These are phyloP conservation scores for Platerodrilus igneus DNA, from an alignment of 2,888 invertebrate species.

Conservation along the genomic window DNA sequence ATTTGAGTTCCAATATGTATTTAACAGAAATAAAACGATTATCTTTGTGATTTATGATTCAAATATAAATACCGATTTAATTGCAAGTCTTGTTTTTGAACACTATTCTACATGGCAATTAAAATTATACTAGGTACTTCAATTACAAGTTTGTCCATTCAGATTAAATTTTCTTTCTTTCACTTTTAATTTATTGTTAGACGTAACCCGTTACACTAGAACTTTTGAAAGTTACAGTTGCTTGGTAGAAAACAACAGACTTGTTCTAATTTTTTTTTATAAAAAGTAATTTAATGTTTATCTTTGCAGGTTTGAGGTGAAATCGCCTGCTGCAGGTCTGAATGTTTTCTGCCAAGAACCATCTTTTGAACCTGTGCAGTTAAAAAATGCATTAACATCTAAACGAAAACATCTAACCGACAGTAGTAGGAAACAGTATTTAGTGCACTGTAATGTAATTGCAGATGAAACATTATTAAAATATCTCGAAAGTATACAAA, in stretches of 20 bases:
- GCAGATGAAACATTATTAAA: slow-evolving; percentile 16
- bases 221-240: slow-evolving; percentile 4
- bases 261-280: slow-evolving; percentile 15
- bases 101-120: no score
- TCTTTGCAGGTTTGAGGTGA: slow-evolving; percentile 32
- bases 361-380: slow-evolving; percentile 4
- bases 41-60: no score
- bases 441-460: slow-evolving; percentile 19
- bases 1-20: no score
- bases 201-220: no score
- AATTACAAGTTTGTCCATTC: no score
- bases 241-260: slow-evolving; percentile 31
- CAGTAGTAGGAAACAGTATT: slow-evolving; percentile 14
- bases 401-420: slow-evolving; percentile 9
- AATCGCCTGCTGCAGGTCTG: slow-evolving; percentile 34
- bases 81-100: no score
- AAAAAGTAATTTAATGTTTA: slow-evolving; percentile 22
- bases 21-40: no score
- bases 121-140: no score
- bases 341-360: slow-evolving; percentile 35
- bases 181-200: no score
- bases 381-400: slow-evolving; percentile 3
- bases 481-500: slow-evolving; percentile 15
- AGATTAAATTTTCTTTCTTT: no score
- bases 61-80: no score